A percentile compares a stretch with the other conserved stretches of the same genome.
These are phyloP conservation scores for Perithous albicinctus DNA, from an alignment of 2,888 invertebrate genomes.

Conservation along the genomic window DNA sequence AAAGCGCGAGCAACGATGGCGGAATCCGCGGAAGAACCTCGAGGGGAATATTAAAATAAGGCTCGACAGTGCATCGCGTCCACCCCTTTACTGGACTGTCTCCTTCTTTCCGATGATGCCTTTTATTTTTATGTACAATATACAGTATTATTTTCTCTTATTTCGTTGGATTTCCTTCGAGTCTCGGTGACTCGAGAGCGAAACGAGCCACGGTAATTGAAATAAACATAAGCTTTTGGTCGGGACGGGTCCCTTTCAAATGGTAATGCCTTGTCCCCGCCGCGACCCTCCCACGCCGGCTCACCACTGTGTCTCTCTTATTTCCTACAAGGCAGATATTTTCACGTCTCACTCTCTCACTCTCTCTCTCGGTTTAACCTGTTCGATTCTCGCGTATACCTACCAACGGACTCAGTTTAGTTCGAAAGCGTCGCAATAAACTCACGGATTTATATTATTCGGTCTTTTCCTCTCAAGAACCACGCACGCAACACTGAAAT, in stretches of 20 bases:
- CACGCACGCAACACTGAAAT: conserved; percentile 44
- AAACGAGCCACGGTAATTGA: conserved; percentile 74
- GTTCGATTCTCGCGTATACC: conserved; percentile 40
- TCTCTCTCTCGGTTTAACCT: conserved; percentile 48
- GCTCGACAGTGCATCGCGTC: conserved; percentile 11
- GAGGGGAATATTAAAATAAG: conserved; percentile 56
- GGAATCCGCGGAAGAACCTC: conserved; percentile 42
- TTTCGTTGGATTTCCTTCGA: conserved; percentile 65
- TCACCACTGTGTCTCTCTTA: conserved; percentile 60
- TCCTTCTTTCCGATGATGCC: conserved; percentile 47
- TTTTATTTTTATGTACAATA: conserved; percentile 46
- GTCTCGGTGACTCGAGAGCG: conserved; percentile 46
- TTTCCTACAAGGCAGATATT: conserved; percentile 45
- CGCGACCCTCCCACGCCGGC: conserved; percentile 70
- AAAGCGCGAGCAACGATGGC: conserved; percentile 9
- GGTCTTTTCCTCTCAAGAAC: conserved; percentile 27
- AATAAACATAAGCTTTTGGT: conserved; percentile 78
- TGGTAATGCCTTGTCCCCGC: conserved; percentile 74
- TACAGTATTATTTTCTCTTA: conserved; percentile 60
- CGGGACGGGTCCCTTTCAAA: conserved; percentile 74
- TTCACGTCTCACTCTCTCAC: conserved; percentile 22
- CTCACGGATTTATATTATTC: conserved; percentile 57
- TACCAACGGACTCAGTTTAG: conserved; percentile 49
- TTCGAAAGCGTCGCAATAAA: conserved; percentile 55
- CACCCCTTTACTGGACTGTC: conserved; percentile 16